These are phyloP conservation scores for Cnemophilus loriae DNA, from an alignment of 2,113 vertebrate genomes.

Conservation along the genomic window DNA sequence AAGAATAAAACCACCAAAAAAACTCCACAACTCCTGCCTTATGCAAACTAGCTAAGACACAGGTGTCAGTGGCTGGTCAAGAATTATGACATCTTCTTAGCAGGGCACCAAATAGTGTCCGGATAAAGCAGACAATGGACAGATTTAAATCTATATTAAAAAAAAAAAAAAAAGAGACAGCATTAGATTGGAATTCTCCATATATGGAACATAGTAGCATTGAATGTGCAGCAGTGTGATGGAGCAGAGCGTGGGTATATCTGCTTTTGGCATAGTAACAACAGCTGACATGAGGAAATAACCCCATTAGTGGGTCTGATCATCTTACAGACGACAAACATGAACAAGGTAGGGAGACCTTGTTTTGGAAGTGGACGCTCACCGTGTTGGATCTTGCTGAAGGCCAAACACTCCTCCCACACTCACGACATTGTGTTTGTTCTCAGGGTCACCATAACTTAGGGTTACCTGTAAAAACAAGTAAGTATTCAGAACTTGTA, in stretches of 20 bases:
- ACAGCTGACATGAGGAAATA: not conserved
- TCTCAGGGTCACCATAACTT: constrained; percentile 92
- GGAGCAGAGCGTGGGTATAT: not conserved
- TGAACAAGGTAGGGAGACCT: not conserved
- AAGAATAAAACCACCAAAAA: not conserved
- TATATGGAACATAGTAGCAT: not conserved
- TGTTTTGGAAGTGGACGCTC: not conserved
- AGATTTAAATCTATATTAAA: constrained; percentile 84
- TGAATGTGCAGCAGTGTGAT: not conserved
- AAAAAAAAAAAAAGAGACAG: not conserved
- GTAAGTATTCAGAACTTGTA: not conserved
- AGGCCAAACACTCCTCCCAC: constrained; percentile 83
- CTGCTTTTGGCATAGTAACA: not conserved
- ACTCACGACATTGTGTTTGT: constrained; percentile 87
- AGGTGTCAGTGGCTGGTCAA: not conserved
- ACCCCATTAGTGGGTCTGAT: not conserved
- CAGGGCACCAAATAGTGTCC: constrained; percentile 88
- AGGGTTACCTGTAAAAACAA: constrained; percentile 85
- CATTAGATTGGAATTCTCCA: not conserved
- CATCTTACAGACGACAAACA: not conserved
- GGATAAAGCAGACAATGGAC: constrained; percentile 93
- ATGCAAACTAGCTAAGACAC: not conserved
- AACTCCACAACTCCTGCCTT: not conserved
- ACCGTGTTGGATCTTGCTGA: constrained; percentile 91
- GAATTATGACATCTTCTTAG: constrained; percentile 30